Conservation (phyloP, 2,113 vertebrate genomes). For the Nothocercus julius region DNA sequence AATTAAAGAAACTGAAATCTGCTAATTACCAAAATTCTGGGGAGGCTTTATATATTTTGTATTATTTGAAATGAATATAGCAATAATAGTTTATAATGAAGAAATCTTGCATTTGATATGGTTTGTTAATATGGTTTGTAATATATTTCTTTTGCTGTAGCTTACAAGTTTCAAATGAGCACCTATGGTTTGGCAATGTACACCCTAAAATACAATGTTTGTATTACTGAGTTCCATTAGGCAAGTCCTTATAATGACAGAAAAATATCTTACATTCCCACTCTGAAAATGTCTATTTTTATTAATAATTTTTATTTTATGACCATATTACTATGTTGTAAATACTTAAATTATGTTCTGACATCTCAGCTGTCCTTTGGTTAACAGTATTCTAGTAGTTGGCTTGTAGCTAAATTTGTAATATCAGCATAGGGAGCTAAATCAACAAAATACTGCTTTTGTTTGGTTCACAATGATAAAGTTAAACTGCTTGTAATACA, state of each 20-base stretch:
- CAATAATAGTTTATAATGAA: slow-evolving; percentile 46
- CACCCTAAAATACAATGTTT: neutral
- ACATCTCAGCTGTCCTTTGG: neutral
- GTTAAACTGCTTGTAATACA: neutral
- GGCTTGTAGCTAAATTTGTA: neutral
- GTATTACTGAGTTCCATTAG: neutral
- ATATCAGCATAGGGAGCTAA: neutral
- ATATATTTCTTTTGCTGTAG: neutral
- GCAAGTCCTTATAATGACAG: neutral
- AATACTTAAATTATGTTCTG: neutral
- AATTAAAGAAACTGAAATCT: slow-evolving; percentile 65
- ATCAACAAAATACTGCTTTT: neutral
- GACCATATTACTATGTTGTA: neutral
- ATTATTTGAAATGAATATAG: slow-evolving; percentile 28
- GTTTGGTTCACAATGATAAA: neutral
- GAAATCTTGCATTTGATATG: slow-evolving; percentile 14
- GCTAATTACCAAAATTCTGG: slow-evolving; percentile 57
- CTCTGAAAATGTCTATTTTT: neutral
- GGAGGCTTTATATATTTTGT: slow-evolving; percentile 45
- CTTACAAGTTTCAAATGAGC: neutral
- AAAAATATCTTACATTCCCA: neutral
- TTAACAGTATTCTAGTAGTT: neutral
- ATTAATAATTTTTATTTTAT: neutral
- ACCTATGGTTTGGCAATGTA: neutral
- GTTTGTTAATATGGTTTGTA: slow-evolving; percentile 38